Conservation (phyloP, 2,113 vertebrate species). For the Anguilla japonica region DNA sequence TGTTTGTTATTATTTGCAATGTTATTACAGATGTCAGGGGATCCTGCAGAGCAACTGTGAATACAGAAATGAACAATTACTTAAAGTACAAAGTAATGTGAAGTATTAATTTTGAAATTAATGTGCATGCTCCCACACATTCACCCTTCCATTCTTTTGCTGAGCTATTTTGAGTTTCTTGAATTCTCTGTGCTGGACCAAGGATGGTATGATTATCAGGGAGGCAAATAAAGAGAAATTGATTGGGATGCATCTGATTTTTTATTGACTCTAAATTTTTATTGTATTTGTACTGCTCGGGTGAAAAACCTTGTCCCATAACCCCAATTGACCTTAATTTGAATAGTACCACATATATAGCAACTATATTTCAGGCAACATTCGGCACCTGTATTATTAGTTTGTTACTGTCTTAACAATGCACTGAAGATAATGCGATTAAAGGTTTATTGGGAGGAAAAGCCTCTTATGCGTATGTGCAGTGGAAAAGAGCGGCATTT, state of each 20-base stretch:
- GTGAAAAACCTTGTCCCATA: neutral
- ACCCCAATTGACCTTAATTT: neutral
- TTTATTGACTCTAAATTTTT: neutral
- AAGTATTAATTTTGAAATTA: no score
- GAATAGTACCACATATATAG: constrained; percentile 21
- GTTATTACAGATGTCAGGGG: neutral
- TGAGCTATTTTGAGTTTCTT: no score
- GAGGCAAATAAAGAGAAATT: neutral
- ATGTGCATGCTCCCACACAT: no score
- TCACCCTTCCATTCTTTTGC: no score
- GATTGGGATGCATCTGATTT: neutral
- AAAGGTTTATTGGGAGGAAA: constrained; percentile 79
- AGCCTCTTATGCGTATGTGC: constrained; percentile 70
- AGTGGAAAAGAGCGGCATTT: constrained; percentile 59
- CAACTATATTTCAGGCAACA: constrained; percentile 41
- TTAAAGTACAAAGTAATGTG: no score
- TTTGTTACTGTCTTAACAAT: constrained; percentile 65
- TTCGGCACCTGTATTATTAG: constrained; percentile 40
- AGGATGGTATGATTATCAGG: neutral
- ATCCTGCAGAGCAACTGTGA: neutral
- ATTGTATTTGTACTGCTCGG: neutral
- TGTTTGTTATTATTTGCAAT: neutral
- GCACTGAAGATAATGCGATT: constrained; percentile 82
- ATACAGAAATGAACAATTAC: neutral
- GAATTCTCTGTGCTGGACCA: neutral